phyloP scores from a whole-genome alignment of 2,113 vertebrate genomes.

The Hydropotes inermis region DNA sequence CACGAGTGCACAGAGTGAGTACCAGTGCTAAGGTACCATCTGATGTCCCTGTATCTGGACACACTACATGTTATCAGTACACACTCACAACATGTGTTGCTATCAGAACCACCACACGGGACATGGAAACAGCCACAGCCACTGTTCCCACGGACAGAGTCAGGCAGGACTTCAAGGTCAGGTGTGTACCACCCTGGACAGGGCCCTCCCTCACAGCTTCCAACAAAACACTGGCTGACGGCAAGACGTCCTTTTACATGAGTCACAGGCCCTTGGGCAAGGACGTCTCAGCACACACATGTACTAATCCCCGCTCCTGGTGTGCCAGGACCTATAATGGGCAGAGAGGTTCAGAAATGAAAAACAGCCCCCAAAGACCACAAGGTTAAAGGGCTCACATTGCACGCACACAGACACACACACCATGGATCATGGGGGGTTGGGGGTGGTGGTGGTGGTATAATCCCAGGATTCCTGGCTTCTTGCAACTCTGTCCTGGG shows the following conservation, averaged over 20 bases:
- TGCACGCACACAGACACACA: background rate
- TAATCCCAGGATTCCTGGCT: background rate
- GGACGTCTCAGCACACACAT: background rate
- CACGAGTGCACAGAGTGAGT: background rate
- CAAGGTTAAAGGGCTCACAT: background rate
- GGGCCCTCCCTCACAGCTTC: background rate
- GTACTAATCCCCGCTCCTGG: background rate
- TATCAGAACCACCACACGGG: background rate
- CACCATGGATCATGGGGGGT: background rate
- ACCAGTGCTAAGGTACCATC: background rate
- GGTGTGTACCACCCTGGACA: background rate
- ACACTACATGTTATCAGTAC: background rate
- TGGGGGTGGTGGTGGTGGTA: accelerated
- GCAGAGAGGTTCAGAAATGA: background rate
- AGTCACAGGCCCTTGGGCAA: background rate
- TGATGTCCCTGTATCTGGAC: background rate
- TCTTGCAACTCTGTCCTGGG: background rate
- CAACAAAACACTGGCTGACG: background rate
- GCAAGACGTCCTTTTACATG: background rate
- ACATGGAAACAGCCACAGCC: background rate
- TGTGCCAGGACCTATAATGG: background rate
- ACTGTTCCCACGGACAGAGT: background rate
- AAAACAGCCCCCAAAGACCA: background rate
- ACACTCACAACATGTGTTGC: background rate
- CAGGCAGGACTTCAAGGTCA: background rate